Conservation (phyloP, 2,797 vertebrate genomes). For the Hippocampus kuda region DNA sequence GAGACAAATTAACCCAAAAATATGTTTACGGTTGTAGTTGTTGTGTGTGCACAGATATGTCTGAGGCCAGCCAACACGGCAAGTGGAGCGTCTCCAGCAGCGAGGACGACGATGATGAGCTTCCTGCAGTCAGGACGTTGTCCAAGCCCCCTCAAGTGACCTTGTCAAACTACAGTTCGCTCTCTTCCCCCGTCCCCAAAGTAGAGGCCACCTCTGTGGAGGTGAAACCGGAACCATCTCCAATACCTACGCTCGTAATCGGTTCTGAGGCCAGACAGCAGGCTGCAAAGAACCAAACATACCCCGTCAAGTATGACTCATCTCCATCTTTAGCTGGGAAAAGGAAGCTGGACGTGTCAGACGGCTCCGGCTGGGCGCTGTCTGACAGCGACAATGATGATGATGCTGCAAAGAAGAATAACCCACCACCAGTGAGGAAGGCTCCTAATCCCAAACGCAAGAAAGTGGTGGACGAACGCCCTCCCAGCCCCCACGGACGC, state of each 20-base stretch:
- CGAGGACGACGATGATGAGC: conserved; percentile 58
- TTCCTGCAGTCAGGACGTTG: conserved; percentile 5
- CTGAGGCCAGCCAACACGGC: conserved; percentile 78
- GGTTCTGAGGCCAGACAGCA: conserved; percentile 62
- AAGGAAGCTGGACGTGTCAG: conserved; percentile 57
- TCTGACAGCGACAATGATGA: conserved; percentile 80
- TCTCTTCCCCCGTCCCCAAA: conserved; percentile 7
- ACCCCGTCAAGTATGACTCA: conserved; percentile 50
- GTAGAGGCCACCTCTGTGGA: conserved; percentile 2
- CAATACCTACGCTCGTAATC: conserved; percentile 23
- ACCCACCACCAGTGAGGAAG: conserved; percentile 8
- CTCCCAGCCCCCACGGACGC: conserved; percentile 47
- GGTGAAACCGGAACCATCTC: conserved; percentile 41
- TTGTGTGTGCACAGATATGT: conserved; percentile 61
- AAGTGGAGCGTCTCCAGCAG: conserved; percentile 92
- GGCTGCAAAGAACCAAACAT: conserved; percentile 42
- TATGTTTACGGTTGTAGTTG: neutral
- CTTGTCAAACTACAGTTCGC: conserved; percentile 8
- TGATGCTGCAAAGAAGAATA: conserved; percentile 12
- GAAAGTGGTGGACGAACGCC: conserved; percentile 45
- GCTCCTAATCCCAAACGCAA: conserved; percentile 19
- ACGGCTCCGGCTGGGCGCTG: conserved; percentile 79
- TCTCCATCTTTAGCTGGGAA: conserved; percentile 48
- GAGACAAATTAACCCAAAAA: too few species aligned
- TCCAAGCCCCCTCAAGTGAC: conserved; percentile 4